Evolutionary conservation across 2,113 vertebrate species (phyloP).

Genomic region (Pyxicephalus adspersus): DNA sequence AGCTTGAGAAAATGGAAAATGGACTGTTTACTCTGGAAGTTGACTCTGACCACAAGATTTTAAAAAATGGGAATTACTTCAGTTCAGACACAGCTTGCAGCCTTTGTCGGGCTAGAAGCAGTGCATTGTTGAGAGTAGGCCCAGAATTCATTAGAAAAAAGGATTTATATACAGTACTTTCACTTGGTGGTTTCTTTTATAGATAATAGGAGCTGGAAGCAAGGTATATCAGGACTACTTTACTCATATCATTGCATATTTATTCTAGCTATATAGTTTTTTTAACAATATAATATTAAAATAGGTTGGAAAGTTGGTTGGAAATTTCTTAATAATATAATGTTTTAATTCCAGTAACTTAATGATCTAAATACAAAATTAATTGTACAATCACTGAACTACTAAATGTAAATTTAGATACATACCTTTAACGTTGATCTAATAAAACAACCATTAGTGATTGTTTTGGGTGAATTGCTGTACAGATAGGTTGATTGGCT

Average conservation of each 20-base stretch:
- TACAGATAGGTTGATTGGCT: too few species aligned
- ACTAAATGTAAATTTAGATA: too few species aligned
- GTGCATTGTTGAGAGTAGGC: conserved; percentile 48
- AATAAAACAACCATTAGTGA: too few species aligned
- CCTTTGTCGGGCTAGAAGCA: conserved; percentile 50
- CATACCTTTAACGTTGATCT: too few species aligned
- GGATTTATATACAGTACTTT: conserved; percentile 47
- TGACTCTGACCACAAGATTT: conserved; percentile 45
- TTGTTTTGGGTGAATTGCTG: too few species aligned
- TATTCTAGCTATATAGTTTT: neutral
- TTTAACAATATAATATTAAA: conserved; percentile 4
- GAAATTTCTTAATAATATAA: neutral
- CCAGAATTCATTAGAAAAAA: conserved; percentile 54
- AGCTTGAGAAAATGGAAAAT: conserved; percentile 51
- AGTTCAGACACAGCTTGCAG: conserved; percentile 36
- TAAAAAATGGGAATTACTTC: conserved; percentile 45
- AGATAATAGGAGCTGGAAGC: conserved; percentile 43
- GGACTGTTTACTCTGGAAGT: conserved; percentile 48
- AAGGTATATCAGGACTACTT: conserved; percentile 29
- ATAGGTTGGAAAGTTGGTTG: neutral
- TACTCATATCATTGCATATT: conserved; percentile 1
- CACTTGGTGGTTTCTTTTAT: conserved; percentile 46
- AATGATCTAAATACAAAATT: neutral
- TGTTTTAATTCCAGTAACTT: neutral
- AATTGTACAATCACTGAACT: too few species aligned